These are phyloP conservation scores for Cladopsammia gracilis DNA, from an alignment of 64 coral and sea anemone genomes.

Conservation along the genomic window DNA sequence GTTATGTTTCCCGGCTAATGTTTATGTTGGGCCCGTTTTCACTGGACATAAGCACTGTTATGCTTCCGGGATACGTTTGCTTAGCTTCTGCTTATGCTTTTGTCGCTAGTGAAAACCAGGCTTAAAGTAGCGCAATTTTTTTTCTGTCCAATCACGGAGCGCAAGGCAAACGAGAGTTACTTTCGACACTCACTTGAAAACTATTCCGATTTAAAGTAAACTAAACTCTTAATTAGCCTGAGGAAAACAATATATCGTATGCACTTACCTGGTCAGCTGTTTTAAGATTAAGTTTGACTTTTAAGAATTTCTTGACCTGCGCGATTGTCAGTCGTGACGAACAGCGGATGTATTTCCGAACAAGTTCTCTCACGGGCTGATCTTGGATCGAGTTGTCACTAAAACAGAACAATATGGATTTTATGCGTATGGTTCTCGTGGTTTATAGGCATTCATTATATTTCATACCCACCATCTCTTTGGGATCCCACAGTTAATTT, in stretches of 20 bases:
- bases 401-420: background rate
- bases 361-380: conserved; percentile 64
- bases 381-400: conserved; percentile 60
- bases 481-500: no score
- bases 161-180: no score
- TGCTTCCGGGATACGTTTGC: no score
- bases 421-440: background rate
- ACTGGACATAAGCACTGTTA: no score
- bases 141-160: no score
- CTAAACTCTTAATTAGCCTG: background rate
- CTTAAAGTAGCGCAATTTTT: no score
- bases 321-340: conserved; percentile 95
- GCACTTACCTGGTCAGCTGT: conserved; percentile 71
- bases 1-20: no score
- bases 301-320: conserved; percentile 93
- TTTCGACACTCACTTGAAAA: background rate
- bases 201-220: background rate
- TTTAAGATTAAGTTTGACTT: conserved; percentile 86
- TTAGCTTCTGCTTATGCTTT: no score
- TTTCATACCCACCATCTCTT: no score
- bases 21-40: no score
- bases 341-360: conserved; percentile 90
- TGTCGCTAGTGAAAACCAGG: no score
- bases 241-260: background rate
- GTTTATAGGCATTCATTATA: no score